Evolutionary conservation across 2,113 vertebrate species (phyloP).

Genomic region (Chloropsis hardwickii): DNA sequence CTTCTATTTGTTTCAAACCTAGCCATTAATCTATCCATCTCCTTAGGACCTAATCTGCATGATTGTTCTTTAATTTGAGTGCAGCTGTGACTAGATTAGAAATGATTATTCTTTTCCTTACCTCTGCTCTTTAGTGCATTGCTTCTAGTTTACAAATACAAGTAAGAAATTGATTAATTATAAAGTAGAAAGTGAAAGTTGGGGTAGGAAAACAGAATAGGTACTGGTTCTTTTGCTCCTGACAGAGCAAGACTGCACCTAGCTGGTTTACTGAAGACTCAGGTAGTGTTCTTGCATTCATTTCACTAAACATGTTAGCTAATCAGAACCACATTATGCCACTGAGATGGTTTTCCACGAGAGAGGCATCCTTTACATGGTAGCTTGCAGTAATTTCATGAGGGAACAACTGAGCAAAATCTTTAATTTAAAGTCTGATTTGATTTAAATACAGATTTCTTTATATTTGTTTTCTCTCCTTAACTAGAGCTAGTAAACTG

Average conservation of each 20-base stretch:
- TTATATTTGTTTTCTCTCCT: not conserved
- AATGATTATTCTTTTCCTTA: not conserved
- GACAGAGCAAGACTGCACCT: not conserved
- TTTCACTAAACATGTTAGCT: not conserved
- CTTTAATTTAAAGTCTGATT: not conserved
- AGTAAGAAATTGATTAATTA: not conserved
- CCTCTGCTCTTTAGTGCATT: not conserved
- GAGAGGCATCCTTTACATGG: not conserved
- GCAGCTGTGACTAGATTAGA: not conserved
- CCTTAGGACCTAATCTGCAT: not conserved
- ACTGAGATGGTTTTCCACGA: not conserved
- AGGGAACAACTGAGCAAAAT: not conserved
- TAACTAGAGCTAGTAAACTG: not conserved
- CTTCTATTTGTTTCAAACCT: not conserved
- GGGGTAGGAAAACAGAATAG: not conserved
- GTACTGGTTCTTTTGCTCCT: not conserved
- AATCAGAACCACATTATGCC: not conserved
- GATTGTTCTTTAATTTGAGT: not conserved
- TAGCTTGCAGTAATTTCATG: not conserved
- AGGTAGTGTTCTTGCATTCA: not conserved
- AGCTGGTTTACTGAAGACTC: not conserved
- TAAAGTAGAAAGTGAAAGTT: not conserved
- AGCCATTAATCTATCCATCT: not conserved
- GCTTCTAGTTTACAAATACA: not conserved
- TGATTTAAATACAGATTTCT: not conserved